Conservation (phyloP, 2,113 vertebrate genomes). For the Tachysurus fulvidraco region DNA sequence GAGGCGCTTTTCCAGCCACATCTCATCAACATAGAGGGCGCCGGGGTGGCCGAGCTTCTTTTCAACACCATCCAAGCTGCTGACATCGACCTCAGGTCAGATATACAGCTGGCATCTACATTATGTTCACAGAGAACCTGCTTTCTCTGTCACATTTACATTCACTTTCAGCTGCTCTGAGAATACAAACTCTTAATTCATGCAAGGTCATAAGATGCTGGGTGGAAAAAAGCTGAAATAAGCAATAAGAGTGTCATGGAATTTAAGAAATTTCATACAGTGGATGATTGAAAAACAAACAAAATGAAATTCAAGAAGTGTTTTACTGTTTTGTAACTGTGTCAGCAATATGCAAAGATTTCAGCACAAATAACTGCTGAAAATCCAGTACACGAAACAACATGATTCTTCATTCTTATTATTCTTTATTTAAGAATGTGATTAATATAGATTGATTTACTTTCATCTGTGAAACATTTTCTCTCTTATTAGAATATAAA, state of each 20-base stretch:
- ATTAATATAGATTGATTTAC: background rate
- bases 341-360: background rate
- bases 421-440: background rate
- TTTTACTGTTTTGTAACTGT: background rate
- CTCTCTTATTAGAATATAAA: background rate
- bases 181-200: background rate
- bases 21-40: conserved; percentile 86
- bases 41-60: conserved; percentile 85
- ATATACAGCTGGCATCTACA: background rate
- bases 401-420: background rate
- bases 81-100: conserved; percentile 60
- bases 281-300: background rate
- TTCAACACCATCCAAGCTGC: conserved; percentile 89
- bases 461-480: background rate
- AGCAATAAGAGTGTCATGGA: background rate
- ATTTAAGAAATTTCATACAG: background rate
- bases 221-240: background rate
- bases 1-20: conserved; percentile 80
- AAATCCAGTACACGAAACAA: background rate
- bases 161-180: background rate
- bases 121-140: background rate
- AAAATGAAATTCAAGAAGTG: background rate
- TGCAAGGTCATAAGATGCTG: background rate
- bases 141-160: background rate
- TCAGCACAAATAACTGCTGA: background rate